phyloP scores from a whole-genome alignment of 1,140 invertebrate genomes.

The Helicoverpa zea region DNA sequence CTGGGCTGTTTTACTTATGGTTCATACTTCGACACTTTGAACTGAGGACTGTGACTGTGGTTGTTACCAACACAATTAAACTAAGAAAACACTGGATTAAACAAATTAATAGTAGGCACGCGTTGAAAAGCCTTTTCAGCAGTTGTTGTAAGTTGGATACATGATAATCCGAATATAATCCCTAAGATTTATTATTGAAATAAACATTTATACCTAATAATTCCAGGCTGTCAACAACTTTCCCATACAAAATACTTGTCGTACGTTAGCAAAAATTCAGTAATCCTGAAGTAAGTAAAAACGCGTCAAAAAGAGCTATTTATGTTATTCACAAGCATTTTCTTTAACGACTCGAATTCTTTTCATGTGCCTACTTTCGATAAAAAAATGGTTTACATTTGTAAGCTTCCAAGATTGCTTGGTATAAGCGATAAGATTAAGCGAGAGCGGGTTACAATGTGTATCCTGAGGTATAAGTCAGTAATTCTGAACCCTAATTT shows the following conservation, averaged over 20 bases:
- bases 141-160: no score
- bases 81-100: no score
- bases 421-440: constrained; percentile 15
- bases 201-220: background rate
- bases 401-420: constrained; percentile 39
- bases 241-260: background rate
- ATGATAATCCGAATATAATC: no score
- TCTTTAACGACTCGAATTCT: constrained; percentile 43
- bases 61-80: no score
- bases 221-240: background rate
- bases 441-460: background rate
- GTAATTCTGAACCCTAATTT: no score
- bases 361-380: constrained; percentile 49
- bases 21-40: no score
- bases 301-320: constrained; percentile 42
- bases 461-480: no score
- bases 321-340: constrained; percentile 48
- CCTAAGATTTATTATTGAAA: background rate
- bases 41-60: no score
- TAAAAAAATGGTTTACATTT: constrained; percentile 54
- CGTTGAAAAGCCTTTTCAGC: no score
- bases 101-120: no score
- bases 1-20: no score
- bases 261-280: constrained; percentile 7
- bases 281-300: constrained; percentile 22